phyloP scores from a whole-genome alignment of 1,140 invertebrate genomes.

The Andricus grossulariae region DNA sequence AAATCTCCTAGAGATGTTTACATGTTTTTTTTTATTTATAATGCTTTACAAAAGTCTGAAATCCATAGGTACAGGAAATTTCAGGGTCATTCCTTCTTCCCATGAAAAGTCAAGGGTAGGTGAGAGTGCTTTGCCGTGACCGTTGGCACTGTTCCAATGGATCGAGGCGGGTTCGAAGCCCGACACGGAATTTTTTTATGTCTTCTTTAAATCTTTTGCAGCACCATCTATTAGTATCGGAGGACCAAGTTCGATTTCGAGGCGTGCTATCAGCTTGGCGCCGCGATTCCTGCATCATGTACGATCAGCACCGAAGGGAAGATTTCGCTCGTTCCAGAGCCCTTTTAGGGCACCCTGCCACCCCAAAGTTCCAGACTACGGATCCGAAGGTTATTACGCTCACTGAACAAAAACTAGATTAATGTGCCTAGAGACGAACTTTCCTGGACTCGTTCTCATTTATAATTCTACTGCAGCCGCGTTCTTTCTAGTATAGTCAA shows the following conservation, averaged over 20 bases:
- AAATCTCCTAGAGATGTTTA: too few species aligned
- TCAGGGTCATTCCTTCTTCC: neutral
- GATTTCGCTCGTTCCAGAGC: conserved; percentile 5
- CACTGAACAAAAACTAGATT: conserved; percentile 27
- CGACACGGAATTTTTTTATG: neutral
- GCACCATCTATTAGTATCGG: neutral
- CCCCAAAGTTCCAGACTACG: neutral
- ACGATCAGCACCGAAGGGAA: conserved; percentile 16
- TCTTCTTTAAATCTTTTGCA: conserved; percentile 1
- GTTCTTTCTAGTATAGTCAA: neutral
- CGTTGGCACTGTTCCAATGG: conserved; percentile 50
- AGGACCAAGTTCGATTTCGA: conserved; percentile 3
- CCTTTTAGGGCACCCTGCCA: neutral
- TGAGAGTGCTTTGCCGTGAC: conserved; percentile 40
- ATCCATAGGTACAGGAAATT: too few species aligned
- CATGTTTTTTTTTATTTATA: too few species aligned
- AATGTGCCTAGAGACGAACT: neutral
- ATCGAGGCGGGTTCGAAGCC: neutral
- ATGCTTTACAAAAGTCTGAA: too few species aligned
- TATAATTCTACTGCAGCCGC: neutral
- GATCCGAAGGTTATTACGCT: conserved; percentile 11
- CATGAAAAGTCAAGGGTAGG: conserved; percentile 4
- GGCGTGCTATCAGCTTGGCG: conserved; percentile 18
- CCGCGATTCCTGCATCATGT: conserved; percentile 19
- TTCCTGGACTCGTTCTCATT: neutral